A percentile compares a stretch with the other conserved stretches of the same genome.
Conservation (phyloP, 1,140 invertebrate genomes). For the Bicyclus anynana region DNA sequence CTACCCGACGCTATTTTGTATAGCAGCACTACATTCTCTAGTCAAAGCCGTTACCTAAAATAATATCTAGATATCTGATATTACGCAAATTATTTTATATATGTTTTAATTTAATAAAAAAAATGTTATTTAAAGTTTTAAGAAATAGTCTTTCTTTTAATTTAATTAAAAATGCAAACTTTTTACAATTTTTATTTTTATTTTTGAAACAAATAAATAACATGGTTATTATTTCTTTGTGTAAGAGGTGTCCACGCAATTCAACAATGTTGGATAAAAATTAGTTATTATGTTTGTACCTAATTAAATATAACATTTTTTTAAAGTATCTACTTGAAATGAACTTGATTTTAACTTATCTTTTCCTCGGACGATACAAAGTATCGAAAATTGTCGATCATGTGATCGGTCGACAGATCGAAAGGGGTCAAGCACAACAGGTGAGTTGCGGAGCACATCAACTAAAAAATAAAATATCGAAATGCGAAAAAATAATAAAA, state of each 20-base stretch:
- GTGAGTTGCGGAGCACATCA: slow-evolving; percentile 74
- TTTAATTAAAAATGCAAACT: too few species aligned
- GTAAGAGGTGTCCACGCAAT: background rate
- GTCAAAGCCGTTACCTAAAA: background rate
- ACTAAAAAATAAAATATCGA: slow-evolving; percentile 78
- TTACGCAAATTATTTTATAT: too few species aligned
- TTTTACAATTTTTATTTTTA: too few species aligned
- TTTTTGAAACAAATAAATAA: too few species aligned
- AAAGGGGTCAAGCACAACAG: slow-evolving; percentile 76
- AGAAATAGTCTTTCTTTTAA: too few species aligned
- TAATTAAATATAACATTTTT: background rate
- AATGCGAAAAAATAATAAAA: slow-evolving; percentile 78
- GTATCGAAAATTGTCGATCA: slow-evolving; percentile 68
- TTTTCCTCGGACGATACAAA: slow-evolving; percentile 38
- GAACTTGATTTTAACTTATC: background rate
- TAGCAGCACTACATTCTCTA: slow-evolving; percentile 40
- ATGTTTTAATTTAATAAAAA: too few species aligned
- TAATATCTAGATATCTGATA: too few species aligned
- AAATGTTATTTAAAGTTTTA: too few species aligned
- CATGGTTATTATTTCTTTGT: too few species aligned
- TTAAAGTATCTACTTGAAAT: background rate
- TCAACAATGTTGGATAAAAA: background rate
- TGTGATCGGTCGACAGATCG: slow-evolving; percentile 70
- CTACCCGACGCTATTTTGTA: slow-evolving; percentile 54
- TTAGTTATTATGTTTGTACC: background rate